Conservation (phyloP, 2,113 vertebrate genomes). For the Hydrolagus affinis region DNA sequence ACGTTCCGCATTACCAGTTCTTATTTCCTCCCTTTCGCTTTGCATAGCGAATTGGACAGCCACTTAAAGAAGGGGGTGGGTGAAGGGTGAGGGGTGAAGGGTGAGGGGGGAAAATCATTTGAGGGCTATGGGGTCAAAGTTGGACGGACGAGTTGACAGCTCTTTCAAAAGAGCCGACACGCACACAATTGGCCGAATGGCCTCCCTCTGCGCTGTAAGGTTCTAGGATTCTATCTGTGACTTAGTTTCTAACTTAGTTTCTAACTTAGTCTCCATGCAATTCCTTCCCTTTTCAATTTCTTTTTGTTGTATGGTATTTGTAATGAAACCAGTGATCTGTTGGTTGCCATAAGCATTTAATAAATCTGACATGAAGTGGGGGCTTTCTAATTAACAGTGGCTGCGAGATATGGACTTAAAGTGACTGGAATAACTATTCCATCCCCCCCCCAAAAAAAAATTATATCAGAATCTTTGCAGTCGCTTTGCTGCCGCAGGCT, state of each 20-base stretch:
- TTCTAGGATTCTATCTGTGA: too few species aligned
- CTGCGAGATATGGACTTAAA: too few species aligned
- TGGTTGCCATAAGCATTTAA: too few species aligned
- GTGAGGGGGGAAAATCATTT: not conserved
- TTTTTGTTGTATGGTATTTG: not conserved
- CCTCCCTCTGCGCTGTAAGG: too few species aligned
- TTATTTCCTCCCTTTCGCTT: not conserved
- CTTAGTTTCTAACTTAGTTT: not conserved
- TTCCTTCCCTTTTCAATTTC: not conserved
- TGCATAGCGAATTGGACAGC: not conserved
- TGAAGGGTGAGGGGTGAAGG: too few species aligned
- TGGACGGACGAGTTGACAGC: not conserved
- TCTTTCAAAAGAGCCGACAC: not conserved
- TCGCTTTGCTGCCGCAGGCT: not conserved
- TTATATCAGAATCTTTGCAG: not conserved
- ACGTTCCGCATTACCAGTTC: not conserved
- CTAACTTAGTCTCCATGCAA: not conserved
- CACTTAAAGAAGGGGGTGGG: not conserved
- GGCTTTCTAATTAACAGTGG: too few species aligned
- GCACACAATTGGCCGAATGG: not conserved
- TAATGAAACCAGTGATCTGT: too few species aligned
- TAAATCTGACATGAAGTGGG: too few species aligned
- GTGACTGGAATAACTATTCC: too few species aligned
- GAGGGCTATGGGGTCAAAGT: not conserved
- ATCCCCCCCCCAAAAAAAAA: too few species aligned